Evolutionary conservation across 2,888 invertebrate species (phyloP).

Genomic region (Quadroppia sp.): DNA sequence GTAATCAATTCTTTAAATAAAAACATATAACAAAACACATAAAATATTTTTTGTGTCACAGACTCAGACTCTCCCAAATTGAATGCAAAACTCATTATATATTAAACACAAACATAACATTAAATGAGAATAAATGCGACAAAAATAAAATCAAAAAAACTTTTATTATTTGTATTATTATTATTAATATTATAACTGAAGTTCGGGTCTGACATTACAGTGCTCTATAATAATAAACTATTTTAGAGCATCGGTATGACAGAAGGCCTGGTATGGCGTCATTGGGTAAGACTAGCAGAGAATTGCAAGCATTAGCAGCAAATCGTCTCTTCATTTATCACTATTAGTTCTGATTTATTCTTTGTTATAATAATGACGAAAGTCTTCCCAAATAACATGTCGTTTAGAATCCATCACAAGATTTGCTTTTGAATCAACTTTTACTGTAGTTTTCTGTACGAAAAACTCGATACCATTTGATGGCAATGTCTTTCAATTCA

Average conservation of each 20-base stretch:
- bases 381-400: constrained; percentile 34
- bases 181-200: neutral
- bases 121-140: neutral
- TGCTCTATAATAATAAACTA: neutral
- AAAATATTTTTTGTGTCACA: too few relatives aligned
- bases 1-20: constrained; percentile 14
- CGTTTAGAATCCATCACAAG: neutral
- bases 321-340: constrained; percentile 32
- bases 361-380: constrained; percentile 25
- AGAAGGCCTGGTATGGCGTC: neutral
- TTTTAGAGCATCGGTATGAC: neutral
- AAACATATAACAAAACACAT: neutral
- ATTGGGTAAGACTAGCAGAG: neutral
- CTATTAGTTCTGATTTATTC: constrained; percentile 32
- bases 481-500: neutral
- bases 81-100: neutral
- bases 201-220: neutral
- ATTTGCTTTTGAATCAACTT: neutral
- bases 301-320: constrained; percentile 8
- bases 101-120: neutral
- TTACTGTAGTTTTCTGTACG: neutral
- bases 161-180: neutral
- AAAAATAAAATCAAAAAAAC: neutral
- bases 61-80: neutral
- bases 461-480: constrained; percentile 7